These are phyloP conservation scores for Gymnoscelis rufifasciata DNA, from an alignment of 2,888 invertebrate genomes.

Conservation along the genomic window DNA sequence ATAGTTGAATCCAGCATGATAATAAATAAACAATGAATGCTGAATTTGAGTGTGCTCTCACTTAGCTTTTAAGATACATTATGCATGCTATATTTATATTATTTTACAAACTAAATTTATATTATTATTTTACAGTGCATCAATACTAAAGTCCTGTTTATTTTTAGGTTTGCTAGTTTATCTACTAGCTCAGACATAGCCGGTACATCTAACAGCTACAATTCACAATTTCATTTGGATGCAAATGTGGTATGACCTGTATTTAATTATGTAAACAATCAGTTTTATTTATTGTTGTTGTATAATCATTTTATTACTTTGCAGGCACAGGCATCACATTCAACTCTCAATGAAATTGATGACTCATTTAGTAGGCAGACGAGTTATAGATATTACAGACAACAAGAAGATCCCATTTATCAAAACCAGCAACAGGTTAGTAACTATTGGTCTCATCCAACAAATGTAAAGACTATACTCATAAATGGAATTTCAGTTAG, in stretches of 20 bases:
- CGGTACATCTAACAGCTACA: constrained; percentile 62
- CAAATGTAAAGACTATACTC: too few relatives aligned
- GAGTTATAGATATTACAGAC: constrained; percentile 66
- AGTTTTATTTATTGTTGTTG: background rate
- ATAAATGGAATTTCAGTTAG: too few relatives aligned
- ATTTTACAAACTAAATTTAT: too few relatives aligned
- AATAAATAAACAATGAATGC: too few relatives aligned
- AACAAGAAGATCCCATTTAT: constrained; percentile 70
- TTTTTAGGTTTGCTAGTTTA: constrained; percentile 83
- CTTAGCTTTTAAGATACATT: too few relatives aligned
- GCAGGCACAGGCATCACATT: constrained; percentile 59
- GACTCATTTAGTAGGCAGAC: constrained; percentile 72
- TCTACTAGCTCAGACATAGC: constrained; percentile 76
- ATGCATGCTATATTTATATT: too few relatives aligned
- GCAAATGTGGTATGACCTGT: constrained; percentile 59
- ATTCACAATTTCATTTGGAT: constrained; percentile 67
- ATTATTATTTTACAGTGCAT: background rate
- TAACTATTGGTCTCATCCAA: background rate
- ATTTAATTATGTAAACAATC: background rate
- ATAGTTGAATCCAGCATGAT: too few relatives aligned
- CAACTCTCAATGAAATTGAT: constrained; percentile 69
- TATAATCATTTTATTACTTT: background rate
- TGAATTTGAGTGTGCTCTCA: too few relatives aligned
- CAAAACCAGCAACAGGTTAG: constrained; percentile 74
- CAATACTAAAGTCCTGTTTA: background rate